Evolutionary conservation across 2,113 vertebrate genomes (phyloP).

Genomic region (Amia ocellicauda): DNA sequence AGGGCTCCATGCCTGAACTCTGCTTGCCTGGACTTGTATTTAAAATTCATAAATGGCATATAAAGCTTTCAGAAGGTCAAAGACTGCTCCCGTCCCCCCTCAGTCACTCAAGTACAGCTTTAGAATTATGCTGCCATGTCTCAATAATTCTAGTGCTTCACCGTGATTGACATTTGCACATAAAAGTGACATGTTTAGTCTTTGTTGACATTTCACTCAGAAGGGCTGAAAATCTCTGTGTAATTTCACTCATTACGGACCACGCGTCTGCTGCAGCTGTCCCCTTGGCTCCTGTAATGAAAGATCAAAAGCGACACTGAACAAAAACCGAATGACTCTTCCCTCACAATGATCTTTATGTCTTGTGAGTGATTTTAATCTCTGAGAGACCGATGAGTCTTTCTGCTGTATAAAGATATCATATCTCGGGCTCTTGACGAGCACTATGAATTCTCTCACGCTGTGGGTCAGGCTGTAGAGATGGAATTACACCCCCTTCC

Average conservation of each 20-base stretch:
- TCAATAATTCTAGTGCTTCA: conserved; percentile 39
- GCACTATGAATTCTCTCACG: not conserved
- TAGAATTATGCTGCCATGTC: not conserved
- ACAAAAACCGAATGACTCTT: conserved; percentile 34
- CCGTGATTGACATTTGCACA: conserved; percentile 54
- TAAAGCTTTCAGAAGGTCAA: too few relatives aligned
- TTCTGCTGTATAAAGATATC: conserved; percentile 34
- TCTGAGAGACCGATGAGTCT: too few relatives aligned
- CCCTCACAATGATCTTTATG: conserved; percentile 57
- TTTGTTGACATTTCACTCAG: conserved; percentile 54
- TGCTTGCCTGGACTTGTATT: too few relatives aligned
- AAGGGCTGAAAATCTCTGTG: conserved; percentile 38
- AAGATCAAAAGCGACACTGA: conserved; percentile 49
- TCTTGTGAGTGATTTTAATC: conserved; percentile 46
- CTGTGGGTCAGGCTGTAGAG: not conserved
- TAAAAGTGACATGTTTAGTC: conserved; percentile 46
- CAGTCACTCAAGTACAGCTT: too few relatives aligned
- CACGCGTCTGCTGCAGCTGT: conserved; percentile 2
- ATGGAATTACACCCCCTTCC: not conserved
- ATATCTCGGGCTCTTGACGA: not conserved
- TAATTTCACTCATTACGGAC: not conserved
- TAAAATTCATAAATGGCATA: too few relatives aligned
- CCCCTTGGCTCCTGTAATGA: conserved; percentile 27
- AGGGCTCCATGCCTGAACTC: too few relatives aligned
- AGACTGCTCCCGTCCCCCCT: too few relatives aligned